Evolutionary conservation across 2,888 invertebrate species (phyloP).

Genomic region (Tholera decimalis): DNA sequence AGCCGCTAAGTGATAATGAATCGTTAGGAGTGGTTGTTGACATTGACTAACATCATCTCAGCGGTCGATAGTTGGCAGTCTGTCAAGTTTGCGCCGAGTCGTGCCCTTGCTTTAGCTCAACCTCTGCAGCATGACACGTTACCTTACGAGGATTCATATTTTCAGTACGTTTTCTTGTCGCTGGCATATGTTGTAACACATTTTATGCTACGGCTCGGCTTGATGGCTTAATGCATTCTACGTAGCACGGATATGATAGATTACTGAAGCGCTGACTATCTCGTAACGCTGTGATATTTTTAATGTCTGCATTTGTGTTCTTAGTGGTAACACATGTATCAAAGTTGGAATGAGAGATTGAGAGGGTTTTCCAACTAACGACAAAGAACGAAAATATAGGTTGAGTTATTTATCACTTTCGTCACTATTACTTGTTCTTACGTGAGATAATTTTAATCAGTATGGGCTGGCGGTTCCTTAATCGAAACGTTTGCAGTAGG

Average conservation of each 20-base stretch:
- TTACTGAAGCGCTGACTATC: not conserved
- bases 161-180: conserved; percentile 37
- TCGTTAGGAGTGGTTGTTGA: conserved; percentile 78
- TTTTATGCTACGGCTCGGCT: conserved; percentile 17
- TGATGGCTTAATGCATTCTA: conserved; percentile 34
- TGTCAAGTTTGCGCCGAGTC: conserved; percentile 77
- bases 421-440: too few species aligned
- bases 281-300: conserved; percentile 2
- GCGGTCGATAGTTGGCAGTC: conserved; percentile 86
- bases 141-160: conserved; percentile 47
- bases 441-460: too few species aligned
- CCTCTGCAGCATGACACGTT: conserved; percentile 52
- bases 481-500: too few species aligned
- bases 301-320: not conserved
- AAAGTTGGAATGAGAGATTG: not conserved
- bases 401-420: too few species aligned
- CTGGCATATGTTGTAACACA: conserved; percentile 30
- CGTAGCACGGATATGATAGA: conserved; percentile 17
- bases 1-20: conserved; percentile 70
- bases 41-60: conserved; percentile 81
- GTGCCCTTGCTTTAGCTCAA: conserved; percentile 75
- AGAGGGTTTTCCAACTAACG: too few species aligned
- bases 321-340: not conserved
- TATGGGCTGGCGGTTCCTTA: too few species aligned
- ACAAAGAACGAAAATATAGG: not conserved